A percentile compares a stretch with the other conserved stretches of the same genome.
Conservation (phyloP, 2,888 invertebrate species). For the Perizoma flavofasciatum region DNA sequence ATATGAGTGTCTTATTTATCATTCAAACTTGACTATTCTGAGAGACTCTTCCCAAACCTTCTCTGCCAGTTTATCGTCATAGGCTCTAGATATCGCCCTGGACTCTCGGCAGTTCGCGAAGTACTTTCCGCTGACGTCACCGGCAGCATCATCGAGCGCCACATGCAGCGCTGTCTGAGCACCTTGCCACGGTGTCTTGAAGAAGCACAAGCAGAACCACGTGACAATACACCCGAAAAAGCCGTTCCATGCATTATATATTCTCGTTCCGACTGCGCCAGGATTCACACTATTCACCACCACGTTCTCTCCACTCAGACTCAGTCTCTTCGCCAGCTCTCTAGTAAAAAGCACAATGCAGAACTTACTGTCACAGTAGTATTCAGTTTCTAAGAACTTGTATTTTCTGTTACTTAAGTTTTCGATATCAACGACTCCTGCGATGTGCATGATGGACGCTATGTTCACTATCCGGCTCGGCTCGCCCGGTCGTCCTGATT, state of each 20-base stretch:
- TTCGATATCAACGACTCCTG: constrained; percentile 86
- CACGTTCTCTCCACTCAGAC: constrained; percentile 84
- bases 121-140: constrained; percentile 86
- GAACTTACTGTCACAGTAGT: constrained; percentile 86
- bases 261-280: constrained; percentile 90
- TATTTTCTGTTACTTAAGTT: constrained; percentile 77
- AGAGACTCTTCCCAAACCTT: constrained; percentile 20
- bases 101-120: constrained; percentile 88
- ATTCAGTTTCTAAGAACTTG: constrained; percentile 49
- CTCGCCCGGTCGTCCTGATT: constrained; percentile 68
- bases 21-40: constrained; percentile 15
- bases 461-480: constrained; percentile 89
- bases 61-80: constrained; percentile 12
- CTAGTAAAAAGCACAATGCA: constrained; percentile 87
- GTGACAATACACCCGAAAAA: constrained; percentile 74
- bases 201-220: constrained; percentile 76
- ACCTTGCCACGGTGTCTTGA: constrained; percentile 88
- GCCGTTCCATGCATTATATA: constrained; percentile 80
- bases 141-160: constrained; percentile 87
- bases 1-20: too few species aligned
- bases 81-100: constrained; percentile 77
- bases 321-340: constrained; percentile 86
- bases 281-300: constrained; percentile 93
- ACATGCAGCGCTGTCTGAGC: constrained; percentile 89
- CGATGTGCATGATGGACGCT: constrained; percentile 87